Percentiles rank a stretch among this genome's conserved stretches.
Evolutionary conservation across 2,888 invertebrate genomes (phyloP).

Genomic region (Pandemis heparana): DNA sequence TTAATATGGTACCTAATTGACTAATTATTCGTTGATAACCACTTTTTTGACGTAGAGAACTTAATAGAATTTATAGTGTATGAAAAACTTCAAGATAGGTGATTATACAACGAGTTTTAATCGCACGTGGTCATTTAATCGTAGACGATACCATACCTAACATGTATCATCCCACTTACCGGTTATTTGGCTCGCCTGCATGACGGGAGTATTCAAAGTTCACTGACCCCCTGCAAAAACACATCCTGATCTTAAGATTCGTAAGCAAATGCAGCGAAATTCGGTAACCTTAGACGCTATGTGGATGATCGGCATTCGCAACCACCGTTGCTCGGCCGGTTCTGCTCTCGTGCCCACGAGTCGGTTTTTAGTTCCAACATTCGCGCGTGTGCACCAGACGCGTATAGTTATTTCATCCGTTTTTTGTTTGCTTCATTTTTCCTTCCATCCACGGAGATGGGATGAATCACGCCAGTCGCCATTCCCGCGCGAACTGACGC

Average conservation of each 20-base stretch:
- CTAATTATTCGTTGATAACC: too few relatives aligned
- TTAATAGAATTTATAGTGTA: too few relatives aligned
- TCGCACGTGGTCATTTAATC: background rate
- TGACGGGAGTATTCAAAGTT: background rate
- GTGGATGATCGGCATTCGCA: constrained; percentile 25
- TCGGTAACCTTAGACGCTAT: constrained; percentile 35
- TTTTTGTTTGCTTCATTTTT: constrained; percentile 64
- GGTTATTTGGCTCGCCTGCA: background rate
- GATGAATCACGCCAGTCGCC: constrained; percentile 78
- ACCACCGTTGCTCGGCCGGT: constrained; percentile 57
- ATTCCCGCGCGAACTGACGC: constrained; percentile 61
- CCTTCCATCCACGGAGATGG: constrained; percentile 58
- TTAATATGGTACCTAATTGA: too few relatives aligned
- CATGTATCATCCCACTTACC: background rate
- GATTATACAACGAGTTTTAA: background rate
- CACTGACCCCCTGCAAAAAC: constrained; percentile 30
- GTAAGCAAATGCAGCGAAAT: constrained; percentile 28
- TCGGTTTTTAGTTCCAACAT: constrained; percentile 45
- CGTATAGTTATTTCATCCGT: constrained; percentile 49
- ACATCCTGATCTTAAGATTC: constrained; percentile 21
- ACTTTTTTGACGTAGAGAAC: too few relatives aligned
- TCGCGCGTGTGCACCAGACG: constrained; percentile 52
- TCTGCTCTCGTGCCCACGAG: constrained; percentile 64
- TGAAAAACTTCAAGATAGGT: background rate
- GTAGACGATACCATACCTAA: background rate